Conservation (phyloP, 2,113 vertebrate genomes). For the Varanus komodoensis region DNA sequence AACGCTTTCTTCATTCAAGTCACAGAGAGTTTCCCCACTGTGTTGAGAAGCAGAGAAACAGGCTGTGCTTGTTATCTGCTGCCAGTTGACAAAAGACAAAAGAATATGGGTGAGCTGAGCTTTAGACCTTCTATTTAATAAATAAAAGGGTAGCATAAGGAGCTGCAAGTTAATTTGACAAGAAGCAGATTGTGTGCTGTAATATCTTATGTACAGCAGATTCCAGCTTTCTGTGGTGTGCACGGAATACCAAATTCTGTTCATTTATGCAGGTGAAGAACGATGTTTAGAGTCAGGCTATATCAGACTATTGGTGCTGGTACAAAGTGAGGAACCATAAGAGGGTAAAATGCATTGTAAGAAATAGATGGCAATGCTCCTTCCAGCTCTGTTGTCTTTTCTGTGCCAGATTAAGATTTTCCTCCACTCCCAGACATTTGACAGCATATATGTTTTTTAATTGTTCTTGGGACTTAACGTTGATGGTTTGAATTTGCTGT, state of each 20-base stretch:
- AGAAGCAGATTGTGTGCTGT: background rate
- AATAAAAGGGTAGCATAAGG: background rate
- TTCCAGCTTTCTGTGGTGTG: background rate
- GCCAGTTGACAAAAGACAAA: background rate
- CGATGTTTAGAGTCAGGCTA: too few relatives aligned
- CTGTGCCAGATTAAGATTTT: too few relatives aligned
- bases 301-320: background rate
- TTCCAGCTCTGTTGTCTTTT: background rate
- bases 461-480: too few relatives aligned
- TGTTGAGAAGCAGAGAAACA: background rate
- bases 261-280: background rate
- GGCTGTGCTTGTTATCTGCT: background rate
- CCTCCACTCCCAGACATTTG: too few relatives aligned
- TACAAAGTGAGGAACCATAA: background rate
- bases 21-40: background rate
- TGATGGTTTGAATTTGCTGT: too few relatives aligned
- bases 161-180: background rate
- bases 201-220: background rate
- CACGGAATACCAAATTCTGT: background rate
- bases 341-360: too few relatives aligned
- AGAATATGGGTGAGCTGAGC: background rate
- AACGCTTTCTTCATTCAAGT: background rate
- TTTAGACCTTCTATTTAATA: background rate
- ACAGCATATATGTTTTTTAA: too few relatives aligned
- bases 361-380: background rate